Evolutionary conservation across 2,797 vertebrate species (phyloP).

Genomic region (Anabacerthia variegaticeps): DNA sequence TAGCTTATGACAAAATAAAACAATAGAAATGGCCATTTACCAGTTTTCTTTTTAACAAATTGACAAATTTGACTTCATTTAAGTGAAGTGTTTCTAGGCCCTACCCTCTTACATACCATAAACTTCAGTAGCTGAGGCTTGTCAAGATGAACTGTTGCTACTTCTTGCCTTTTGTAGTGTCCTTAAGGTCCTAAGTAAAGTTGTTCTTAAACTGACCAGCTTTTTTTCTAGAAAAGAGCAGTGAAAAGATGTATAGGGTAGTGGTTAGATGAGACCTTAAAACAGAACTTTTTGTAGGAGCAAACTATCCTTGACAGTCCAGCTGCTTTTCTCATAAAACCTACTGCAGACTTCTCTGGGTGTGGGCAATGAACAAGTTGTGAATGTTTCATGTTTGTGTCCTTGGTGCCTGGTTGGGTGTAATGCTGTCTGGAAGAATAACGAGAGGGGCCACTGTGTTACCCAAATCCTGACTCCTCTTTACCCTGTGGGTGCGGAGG

Average conservation of each 20-base stretch:
- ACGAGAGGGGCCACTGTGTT: not conserved
- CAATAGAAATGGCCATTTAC: not conserved
- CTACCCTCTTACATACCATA: not conserved
- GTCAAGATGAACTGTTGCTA: not conserved
- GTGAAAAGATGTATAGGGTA: not conserved
- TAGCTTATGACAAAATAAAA: not conserved
- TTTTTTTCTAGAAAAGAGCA: not conserved
- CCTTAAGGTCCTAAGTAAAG: not conserved
- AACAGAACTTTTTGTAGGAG: not conserved
- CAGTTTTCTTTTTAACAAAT: not conserved
- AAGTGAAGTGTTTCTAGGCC: not conserved
- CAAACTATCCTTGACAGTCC: not conserved
- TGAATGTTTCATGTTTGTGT: not conserved
- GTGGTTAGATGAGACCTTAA: not conserved
- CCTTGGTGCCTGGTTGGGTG: not conserved
- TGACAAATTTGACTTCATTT: not conserved
- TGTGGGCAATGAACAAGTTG: not conserved
- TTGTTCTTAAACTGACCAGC: not conserved
- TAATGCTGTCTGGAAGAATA: not conserved
- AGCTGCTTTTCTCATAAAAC: not conserved
- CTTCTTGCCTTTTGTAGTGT: not conserved
- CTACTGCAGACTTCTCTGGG: not conserved
- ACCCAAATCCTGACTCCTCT: not conserved
- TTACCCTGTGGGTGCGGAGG: rapidly evolving
- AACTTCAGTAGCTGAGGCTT: not conserved